Evolutionary conservation across 2,888 invertebrate genomes (phyloP).

Genomic region (Tetheella fluctuosa): DNA sequence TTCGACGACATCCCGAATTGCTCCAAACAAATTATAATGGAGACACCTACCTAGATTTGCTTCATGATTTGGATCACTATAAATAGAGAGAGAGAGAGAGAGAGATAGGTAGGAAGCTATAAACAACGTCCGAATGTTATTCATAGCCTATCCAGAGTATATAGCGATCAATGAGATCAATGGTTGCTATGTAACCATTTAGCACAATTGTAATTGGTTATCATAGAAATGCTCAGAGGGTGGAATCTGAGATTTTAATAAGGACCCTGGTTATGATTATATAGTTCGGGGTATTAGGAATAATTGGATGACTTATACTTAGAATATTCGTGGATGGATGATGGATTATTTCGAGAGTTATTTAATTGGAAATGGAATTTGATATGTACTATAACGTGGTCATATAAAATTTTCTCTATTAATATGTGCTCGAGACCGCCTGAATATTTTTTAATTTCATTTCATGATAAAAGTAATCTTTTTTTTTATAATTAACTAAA

Average conservation of each 20-base stretch:
- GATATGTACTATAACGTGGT: background rate
- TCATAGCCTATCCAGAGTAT: background rate
- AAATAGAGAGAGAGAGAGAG: too few relatives aligned
- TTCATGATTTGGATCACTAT: too few relatives aligned
- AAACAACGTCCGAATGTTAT: too few relatives aligned
- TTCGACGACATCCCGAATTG: too few relatives aligned
- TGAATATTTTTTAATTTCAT: too few relatives aligned
- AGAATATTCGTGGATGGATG: background rate
- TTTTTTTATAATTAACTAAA: too few relatives aligned
- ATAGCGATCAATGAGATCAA: slow-evolving; percentile 5
- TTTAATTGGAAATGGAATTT: background rate
- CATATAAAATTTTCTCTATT: too few relatives aligned
- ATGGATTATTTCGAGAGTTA: background rate
- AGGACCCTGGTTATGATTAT: slow-evolving; percentile 1
- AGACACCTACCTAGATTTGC: too few relatives aligned
- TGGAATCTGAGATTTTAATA: slow-evolving; percentile 10
- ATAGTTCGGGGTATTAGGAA: slow-evolving; percentile 5
- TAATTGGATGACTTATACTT: background rate
- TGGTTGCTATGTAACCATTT: slow-evolving; percentile 18
- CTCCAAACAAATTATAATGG: too few relatives aligned
- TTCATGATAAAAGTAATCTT: too few relatives aligned
- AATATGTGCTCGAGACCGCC: too few relatives aligned
- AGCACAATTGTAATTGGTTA: slow-evolving; percentile 32
- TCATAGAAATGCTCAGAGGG: slow-evolving; percentile 21
- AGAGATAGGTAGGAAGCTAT: too few relatives aligned